phyloP scores from a whole-genome alignment of 2,888 invertebrate genomes.

The Sialis lutaria region DNA sequence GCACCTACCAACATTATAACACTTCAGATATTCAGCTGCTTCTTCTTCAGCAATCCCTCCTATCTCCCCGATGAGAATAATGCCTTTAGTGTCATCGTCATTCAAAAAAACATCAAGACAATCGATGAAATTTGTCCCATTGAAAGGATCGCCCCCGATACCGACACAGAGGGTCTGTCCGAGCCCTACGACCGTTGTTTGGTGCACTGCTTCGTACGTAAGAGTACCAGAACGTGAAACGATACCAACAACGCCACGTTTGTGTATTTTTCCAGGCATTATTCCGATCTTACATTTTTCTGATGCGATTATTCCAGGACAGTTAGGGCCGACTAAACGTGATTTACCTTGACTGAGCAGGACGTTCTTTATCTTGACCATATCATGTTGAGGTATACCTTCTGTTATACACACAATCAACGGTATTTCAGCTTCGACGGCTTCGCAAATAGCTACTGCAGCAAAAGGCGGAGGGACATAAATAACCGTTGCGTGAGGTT shows the following conservation, averaged over 20 bases:
- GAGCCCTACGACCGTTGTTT: conserved; percentile 53
- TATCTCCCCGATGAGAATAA: conserved; percentile 96
- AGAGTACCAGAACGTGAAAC: conserved; percentile 58
- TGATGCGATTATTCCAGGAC: conserved; percentile 65
- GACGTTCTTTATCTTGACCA: conserved; percentile 57
- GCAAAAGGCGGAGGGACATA: conserved; percentile 62
- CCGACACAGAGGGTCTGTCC: conserved; percentile 94
- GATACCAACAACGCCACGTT: conserved; percentile 50
- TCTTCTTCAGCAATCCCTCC: conserved; percentile 94
- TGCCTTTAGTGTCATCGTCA: conserved; percentile 79
- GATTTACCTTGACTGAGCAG: conserved; percentile 46
- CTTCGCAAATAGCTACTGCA: conserved; percentile 53
- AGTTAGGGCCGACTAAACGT: conserved; percentile 66
- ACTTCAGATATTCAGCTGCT: conserved; percentile 73
- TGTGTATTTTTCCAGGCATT: conserved; percentile 71
- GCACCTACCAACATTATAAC: conserved; percentile 59
- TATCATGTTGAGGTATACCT: conserved; percentile 64
- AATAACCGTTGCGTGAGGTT: conserved; percentile 54
- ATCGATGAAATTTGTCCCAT: conserved; percentile 96
- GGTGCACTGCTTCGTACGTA: conserved; percentile 62
- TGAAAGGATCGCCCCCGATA: conserved; percentile 97
- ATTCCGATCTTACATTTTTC: conserved; percentile 70
- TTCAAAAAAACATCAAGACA: conserved; percentile 84
- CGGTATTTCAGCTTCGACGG: conserved; percentile 57
- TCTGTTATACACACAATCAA: conserved; percentile 64